Evolutionary conservation across 92 coral and sea anemone species (phyloP), one percentile per base, ranked within the genome.

Genomic region (Diadumene lineata): DNA sequence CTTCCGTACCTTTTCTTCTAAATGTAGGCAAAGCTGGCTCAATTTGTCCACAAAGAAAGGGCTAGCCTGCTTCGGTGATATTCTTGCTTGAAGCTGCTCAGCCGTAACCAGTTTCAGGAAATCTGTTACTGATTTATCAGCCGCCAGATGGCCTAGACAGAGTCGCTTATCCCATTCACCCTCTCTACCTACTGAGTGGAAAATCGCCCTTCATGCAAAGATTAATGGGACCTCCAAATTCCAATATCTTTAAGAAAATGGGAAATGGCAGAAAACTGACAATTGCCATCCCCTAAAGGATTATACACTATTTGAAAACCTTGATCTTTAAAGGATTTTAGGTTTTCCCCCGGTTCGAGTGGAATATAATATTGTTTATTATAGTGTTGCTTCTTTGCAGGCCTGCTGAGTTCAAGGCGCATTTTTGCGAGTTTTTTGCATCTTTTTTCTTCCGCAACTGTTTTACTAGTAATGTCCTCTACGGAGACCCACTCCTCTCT

Each of bases 391-490:
- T 44, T 44, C 51, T 65, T 29, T 22, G 29, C 11, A 10, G 43
- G 9, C 11, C 30, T 22, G 21, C 9, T 22, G 34, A 65, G 6
- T 13, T 65, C 70, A 15, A 44, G 9, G 51, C 51, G 51, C 46
- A 44, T 48, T 44, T 66, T 56, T 2, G 84, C 72, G 60, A 19
- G 31, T 44, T 4, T 2, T 56, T 56, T 81, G 48, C 71, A 69
- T 28, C 21, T 3, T 18, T 56, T 76, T 18, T 76, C 87, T 46
- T 76, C 60, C 9, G 61, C 26, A 34, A 55, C 78, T 18, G 73
- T 82, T 31, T 29, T 17, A 50, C 87, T 76, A 24, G 82, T 82
- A 18, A 82, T 76, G 50, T 75, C 87, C 64, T 82, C 79, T 1
- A 76, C 87, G 31, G 87, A 82, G 19, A 82, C 34, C 87, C 87